Evolutionary conservation across 23 tunicate species (phyloP).

Genomic region (Ascidia mentula): DNA sequence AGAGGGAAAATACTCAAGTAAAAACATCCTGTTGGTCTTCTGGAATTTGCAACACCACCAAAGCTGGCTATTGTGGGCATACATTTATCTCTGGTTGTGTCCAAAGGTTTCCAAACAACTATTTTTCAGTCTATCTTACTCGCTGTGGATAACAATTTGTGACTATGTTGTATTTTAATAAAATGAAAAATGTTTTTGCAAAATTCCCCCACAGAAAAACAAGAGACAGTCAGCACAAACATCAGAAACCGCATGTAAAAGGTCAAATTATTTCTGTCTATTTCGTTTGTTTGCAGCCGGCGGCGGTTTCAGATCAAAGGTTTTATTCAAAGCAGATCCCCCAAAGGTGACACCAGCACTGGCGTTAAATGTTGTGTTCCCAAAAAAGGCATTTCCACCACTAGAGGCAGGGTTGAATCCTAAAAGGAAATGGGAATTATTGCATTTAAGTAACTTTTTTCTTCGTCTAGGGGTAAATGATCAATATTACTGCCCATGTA

Average conservation of each 20-base stretch:
- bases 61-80: no score
- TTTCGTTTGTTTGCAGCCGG: slow-evolving; percentile 57
- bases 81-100: no score
- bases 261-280: slow-evolving; percentile 36
- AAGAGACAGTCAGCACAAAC: not conserved
- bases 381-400: slow-evolving; percentile 56
- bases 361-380: slow-evolving; percentile 63
- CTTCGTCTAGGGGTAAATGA: not conserved
- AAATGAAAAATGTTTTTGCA: slow-evolving; percentile 3
- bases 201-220: not conserved
- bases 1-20: no score
- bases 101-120: no score
- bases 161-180: slow-evolving; percentile 8
- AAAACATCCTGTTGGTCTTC: no score
- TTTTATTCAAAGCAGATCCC: slow-evolving; percentile 34
- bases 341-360: slow-evolving; percentile 91
- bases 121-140: no score
- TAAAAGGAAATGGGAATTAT: no score
- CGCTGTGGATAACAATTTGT: not conserved
- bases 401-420: slow-evolving; percentile 13
- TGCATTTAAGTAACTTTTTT: no score
- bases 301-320: slow-evolving; percentile 57
- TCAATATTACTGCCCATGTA: not conserved
- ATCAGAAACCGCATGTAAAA: not conserved
- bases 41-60: no score